These are phyloP conservation scores for Aleiodes leptofemur DNA, from an alignment of 2,888 invertebrate genomes.

Conservation along the genomic window DNA sequence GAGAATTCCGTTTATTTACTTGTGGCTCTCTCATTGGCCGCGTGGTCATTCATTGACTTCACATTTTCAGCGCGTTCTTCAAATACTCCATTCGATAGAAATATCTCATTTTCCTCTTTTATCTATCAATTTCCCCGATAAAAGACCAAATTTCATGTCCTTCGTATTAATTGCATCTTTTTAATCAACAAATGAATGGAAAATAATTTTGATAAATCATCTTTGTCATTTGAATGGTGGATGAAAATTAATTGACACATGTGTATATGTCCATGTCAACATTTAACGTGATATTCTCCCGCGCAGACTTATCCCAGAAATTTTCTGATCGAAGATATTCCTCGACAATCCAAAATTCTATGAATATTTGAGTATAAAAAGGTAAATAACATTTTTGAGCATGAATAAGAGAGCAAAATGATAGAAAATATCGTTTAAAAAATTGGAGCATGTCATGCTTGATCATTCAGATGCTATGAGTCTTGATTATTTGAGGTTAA, in stretches of 20 bases:
- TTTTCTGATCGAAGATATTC: neutral
- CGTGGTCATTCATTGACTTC: no score
- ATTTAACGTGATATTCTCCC: slow-evolving; percentile 22
- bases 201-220: no score
- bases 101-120: no score
- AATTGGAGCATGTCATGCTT: neutral
- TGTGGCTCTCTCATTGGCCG: no score
- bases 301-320: neutral
- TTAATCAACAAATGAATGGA: no score
- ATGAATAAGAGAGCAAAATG: neutral
- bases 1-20: no score
- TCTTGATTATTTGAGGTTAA: slow-evolving; percentile 14
- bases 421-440: neutral
- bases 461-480: neutral
- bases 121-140: no score
- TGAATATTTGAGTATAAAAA: slow-evolving; percentile 5
- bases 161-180: no score
- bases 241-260: neutral
- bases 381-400: neutral
- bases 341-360: neutral
- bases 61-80: no score
- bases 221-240: no score
- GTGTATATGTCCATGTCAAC: neutral
- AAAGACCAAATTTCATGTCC: no score
- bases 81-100: no score